These are phyloP conservation scores for Chaetoderma sp. DNA, from an alignment of 2,888 invertebrate species.

Conservation along the genomic window DNA sequence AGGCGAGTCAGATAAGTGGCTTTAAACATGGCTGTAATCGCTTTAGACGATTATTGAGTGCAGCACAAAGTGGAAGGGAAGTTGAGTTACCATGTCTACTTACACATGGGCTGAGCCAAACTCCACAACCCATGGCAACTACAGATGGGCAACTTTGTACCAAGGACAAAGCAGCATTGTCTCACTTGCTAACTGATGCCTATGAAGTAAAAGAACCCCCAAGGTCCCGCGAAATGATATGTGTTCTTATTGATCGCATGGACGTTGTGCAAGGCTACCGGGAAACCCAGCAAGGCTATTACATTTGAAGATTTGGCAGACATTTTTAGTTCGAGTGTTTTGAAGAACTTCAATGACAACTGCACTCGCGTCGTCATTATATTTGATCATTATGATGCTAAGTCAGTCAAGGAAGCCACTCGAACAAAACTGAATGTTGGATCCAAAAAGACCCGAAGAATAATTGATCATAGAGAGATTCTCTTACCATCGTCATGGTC, in stretches of 20 bases:
- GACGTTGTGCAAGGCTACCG: constrained; percentile 15
- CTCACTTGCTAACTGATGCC: neutral
- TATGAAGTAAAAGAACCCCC: neutral
- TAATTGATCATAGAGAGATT: neutral
- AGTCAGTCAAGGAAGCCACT: neutral
- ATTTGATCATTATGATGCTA: neutral
- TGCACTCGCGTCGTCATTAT: neutral
- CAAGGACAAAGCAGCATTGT: neutral
- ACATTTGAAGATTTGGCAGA: constrained; percentile 20
- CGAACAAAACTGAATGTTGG: neutral
- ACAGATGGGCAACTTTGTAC: neutral
- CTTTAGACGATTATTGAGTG: too few relatives aligned
- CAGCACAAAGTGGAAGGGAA: too few relatives aligned
- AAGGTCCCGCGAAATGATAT: neutral
- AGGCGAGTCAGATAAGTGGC: neutral
- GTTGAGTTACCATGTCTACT: neutral
- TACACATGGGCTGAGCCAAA: neutral
- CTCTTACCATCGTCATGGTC: neutral
- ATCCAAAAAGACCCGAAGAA: neutral
- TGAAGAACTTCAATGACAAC: constrained; percentile 7
- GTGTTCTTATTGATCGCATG: constrained; percentile 12
- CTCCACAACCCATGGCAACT: neutral
- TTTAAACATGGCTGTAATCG: neutral
- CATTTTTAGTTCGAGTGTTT: constrained; percentile 8
- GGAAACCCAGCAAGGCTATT: constrained; percentile 16